phyloP scores from a whole-genome alignment of 2,888 invertebrate species.

The Merodon equestris region DNA sequence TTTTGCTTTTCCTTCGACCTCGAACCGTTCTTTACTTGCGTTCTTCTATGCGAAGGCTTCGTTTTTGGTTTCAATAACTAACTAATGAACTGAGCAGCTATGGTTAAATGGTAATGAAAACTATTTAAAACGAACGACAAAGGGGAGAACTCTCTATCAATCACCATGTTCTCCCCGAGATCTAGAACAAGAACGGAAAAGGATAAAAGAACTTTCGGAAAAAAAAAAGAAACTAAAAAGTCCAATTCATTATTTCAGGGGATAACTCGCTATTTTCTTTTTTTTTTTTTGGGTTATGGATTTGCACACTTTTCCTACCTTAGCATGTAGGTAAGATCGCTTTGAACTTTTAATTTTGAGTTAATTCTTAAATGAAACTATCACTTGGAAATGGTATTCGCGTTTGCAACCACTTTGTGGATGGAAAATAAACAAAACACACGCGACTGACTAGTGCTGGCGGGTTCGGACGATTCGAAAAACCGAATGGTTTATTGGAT shows the following conservation, averaged over 20 bases:
- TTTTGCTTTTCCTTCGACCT: conserved; percentile 11
- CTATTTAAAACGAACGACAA: conserved; percentile 2
- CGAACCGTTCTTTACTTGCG: neutral
- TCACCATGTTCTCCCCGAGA: too few relatives aligned
- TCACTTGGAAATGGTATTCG: conserved; percentile 29
- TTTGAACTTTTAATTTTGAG: conserved; percentile 63
- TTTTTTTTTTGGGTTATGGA: conserved; percentile 5
- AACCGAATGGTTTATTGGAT: conserved; percentile 1
- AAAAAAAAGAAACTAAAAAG: neutral
- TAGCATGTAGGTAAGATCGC: conserved; percentile 63
- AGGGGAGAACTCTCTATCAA: too few relatives aligned
- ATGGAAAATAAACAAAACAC: conserved; percentile 34
- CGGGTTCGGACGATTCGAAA: neutral
- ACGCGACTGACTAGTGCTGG: conserved; percentile 9
- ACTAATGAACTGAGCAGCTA: neutral
- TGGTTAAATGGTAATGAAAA: conserved; percentile 31
- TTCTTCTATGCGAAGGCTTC: too few relatives aligned
- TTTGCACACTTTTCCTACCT: conserved; percentile 55
- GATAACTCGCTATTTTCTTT: neutral
- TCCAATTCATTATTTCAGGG: conserved; percentile 10
- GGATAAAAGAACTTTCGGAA: neutral
- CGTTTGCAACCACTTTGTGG: conserved; percentile 20
- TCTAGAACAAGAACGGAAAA: neutral
- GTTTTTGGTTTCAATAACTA: too few relatives aligned
- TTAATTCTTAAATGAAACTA: conserved; percentile 17